Evolutionary conservation across 2,888 invertebrate genomes (phyloP).

Genomic region (Micoletzkya japonica): DNA sequence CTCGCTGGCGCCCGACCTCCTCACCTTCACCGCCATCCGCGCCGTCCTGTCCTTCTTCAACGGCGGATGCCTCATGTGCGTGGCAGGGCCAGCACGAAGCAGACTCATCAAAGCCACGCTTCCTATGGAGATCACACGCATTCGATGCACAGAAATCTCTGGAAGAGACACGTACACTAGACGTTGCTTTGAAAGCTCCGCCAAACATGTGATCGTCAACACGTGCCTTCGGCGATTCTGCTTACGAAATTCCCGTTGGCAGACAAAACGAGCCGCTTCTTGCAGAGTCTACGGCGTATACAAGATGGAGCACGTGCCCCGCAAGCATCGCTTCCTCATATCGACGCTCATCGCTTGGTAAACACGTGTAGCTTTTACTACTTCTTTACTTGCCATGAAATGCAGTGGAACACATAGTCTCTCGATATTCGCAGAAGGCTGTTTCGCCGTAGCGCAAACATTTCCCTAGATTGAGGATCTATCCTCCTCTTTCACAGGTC

Average conservation of each 20-base stretch:
- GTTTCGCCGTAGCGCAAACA: no score
- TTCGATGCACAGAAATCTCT: no score
- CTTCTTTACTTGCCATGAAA: background rate
- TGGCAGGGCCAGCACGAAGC: no score
- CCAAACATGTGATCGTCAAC: no score
- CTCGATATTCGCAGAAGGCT: no score
- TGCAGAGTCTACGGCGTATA: constrained; percentile 48
- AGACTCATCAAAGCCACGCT: no score
- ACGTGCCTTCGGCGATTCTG: no score
- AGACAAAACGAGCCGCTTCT: background rate
- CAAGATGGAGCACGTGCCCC: constrained; percentile 57
- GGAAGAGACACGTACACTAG: no score
- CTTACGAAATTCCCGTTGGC: no score
- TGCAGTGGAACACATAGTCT: background rate
- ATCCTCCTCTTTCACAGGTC: constrained; percentile 39
- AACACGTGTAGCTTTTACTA: background rate
- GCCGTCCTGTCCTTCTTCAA: constrained; percentile 55
- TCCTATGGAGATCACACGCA: no score
- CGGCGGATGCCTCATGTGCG: constrained; percentile 53
- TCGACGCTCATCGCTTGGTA: constrained; percentile 48
- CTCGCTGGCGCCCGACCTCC: constrained; percentile 37
- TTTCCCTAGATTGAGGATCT: background rate
- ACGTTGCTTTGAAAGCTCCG: no score
- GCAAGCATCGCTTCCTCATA: constrained; percentile 57
- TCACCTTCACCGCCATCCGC: constrained; percentile 52